These are phyloP conservation scores for Scarus forsteni DNA, from an alignment of 2,797 vertebrate species.

Conservation along the genomic window DNA sequence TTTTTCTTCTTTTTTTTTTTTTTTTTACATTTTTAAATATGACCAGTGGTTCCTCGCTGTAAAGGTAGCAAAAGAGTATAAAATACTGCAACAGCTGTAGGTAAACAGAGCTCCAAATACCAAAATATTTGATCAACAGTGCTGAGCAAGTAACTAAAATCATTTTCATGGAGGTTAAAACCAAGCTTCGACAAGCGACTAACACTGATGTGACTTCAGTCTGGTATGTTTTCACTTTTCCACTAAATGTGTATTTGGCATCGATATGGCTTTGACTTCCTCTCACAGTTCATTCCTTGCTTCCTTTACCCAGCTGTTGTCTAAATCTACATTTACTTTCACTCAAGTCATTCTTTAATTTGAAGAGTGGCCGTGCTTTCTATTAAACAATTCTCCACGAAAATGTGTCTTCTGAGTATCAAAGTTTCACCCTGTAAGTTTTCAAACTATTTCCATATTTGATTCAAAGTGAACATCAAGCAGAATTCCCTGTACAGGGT, in stretches of 20 bases:
- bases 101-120: slow-evolving; percentile 62
- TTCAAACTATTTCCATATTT: neutral
- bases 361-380: slow-evolving; percentile 19
- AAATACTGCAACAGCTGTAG: slow-evolving; percentile 67
- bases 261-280: slow-evolving; percentile 78
- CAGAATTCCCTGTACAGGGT: neutral
- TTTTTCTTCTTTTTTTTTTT: neutral
- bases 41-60: slow-evolving; percentile 46
- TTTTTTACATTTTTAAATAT: slow-evolving; percentile 23
- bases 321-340: slow-evolving; percentile 2
- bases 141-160: slow-evolving; percentile 48
- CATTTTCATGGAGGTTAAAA: slow-evolving; percentile 26
- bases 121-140: slow-evolving; percentile 49
- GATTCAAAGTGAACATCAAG: too few relatives aligned
- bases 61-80: slow-evolving; percentile 73
- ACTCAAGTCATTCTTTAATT: slow-evolving; percentile 21
- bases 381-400: slow-evolving; percentile 12
- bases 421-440: slow-evolving; percentile 4
- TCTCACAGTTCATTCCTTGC: slow-evolving; percentile 61
- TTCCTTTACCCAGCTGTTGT: slow-evolving; percentile 32
- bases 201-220: slow-evolving; percentile 62
- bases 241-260: slow-evolving; percentile 59
- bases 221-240: slow-evolving; percentile 24
- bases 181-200: slow-evolving; percentile 26
- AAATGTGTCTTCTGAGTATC: slow-evolving; percentile 19